phyloP scores from a whole-genome alignment of 2,888 invertebrate species.

The Acronicta psi region DNA sequence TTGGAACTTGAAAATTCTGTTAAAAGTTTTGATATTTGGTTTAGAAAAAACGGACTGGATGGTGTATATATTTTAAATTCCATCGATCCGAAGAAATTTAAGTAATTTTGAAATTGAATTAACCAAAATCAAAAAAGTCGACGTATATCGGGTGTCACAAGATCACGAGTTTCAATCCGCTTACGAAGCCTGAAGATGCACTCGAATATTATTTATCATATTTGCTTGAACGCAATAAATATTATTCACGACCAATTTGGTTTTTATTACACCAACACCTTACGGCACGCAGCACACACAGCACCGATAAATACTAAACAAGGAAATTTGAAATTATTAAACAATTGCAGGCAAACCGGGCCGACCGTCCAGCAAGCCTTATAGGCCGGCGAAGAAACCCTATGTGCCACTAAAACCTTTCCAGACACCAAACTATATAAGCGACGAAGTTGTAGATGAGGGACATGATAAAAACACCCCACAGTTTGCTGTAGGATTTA shows the following conservation, averaged over 20 bases:
- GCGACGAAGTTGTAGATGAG: conserved; percentile 68
- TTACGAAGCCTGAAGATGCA: conserved; percentile 76
- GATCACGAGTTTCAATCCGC: conserved; percentile 80
- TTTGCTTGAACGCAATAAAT: conserved; percentile 86
- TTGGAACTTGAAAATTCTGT: conserved; percentile 36
- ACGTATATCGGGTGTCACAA: conserved; percentile 61
- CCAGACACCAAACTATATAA: conserved; percentile 72
- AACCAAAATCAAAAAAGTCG: conserved; percentile 47
- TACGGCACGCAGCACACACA: conserved; percentile 80
- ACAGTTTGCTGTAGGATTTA: conserved; percentile 80
- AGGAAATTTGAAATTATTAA: conserved; percentile 81
- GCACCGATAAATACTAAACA: conserved; percentile 63
- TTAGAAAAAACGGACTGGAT: conserved; percentile 4
- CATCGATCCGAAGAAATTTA: neutral
- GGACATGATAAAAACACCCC: conserved; percentile 73
- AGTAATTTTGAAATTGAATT: conserved; percentile 6
- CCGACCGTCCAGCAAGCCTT: conserved; percentile 82
- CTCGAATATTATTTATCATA: conserved; percentile 73
- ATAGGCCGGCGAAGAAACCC: conserved; percentile 85
- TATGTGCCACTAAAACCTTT: conserved; percentile 85
- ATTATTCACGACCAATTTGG: conserved; percentile 85
- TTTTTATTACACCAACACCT: conserved; percentile 88
- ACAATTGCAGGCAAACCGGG: conserved; percentile 86
- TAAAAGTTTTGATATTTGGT: conserved; percentile 40
- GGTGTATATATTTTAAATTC: neutral